Base-by-base conservation (phyloP, 2,888 invertebrate genomes). In the Dicranocentrus wangi region DNA sequence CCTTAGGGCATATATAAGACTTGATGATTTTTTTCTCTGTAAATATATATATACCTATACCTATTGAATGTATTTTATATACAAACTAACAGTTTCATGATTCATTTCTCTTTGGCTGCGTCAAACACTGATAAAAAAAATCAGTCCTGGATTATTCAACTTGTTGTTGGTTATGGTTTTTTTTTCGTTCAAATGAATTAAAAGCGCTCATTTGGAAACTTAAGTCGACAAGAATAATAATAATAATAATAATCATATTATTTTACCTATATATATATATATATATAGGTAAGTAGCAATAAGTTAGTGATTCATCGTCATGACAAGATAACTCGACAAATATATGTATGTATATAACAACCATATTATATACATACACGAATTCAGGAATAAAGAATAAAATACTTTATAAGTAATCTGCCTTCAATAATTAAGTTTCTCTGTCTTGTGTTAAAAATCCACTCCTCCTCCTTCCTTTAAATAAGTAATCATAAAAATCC, bases 111-210 rank as follows among this genome's bases (percentile, higher is more conserved):
- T 60, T 71, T 78, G 70, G 79, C 72, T 79, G 72, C 66, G 72
- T 53, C 28, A 55, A 69, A 70, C 70, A 78, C 65, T 70, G 55
- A 71, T 70, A 78, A 27, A 69, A 60, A 77, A 78, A 79, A 71
- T 79, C 79, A 79, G 79, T 79, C 79, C 53, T 72, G 42, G 60
- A n/a, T n/a, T 72, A 2, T 23, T 10, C 21, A 63, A 63, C 28
- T 61, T 61, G 61, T 61, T 32, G 28, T 32, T 51, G 51, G 51
- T 51, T 15, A 19, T 3, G 51, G 15, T 32, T 32, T 32, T 32
- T 32, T 32, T 32, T 32, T 32, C 5, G 5, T 51, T 51, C 51
- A 8, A 51, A 51, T 51, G n/a, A 51, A 17, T 51, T 42, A 10
- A n/a, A n/a, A n/a, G n/a, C n/a, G n/a, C n/a, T n/a, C n/a, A n/a